phyloP scores from a whole-genome alignment of 2,113 vertebrate species.

The Protobothrops mucrosquamatus region DNA sequence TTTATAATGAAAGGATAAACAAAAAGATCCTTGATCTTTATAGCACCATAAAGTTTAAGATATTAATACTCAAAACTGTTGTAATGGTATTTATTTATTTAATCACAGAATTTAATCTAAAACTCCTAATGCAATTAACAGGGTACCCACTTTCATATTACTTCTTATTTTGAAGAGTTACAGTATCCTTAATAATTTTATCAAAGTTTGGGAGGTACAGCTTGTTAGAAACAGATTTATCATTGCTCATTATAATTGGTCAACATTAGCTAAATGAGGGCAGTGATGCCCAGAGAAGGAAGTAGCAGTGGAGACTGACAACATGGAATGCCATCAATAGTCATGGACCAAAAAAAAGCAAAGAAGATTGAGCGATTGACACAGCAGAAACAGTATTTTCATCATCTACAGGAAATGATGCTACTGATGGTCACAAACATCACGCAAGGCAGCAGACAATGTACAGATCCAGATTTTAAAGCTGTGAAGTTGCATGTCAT shows the following conservation, averaged over 20 bases:
- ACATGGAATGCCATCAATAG: background rate
- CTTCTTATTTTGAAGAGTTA: background rate
- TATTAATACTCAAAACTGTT: background rate
- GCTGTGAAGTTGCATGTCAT: background rate
- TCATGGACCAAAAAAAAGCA: background rate
- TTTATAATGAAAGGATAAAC: background rate
- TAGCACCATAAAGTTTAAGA: background rate
- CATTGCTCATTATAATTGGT: background rate
- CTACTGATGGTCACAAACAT: background rate
- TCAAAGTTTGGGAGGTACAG: background rate
- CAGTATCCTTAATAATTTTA: background rate
- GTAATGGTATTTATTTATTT: background rate
- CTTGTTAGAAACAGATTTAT: background rate
- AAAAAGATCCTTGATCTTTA: background rate
- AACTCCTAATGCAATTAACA: background rate
- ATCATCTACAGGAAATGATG: background rate
- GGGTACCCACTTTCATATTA: background rate
- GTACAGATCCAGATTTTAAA: background rate
- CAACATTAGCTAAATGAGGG: background rate
- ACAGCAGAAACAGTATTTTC: background rate
- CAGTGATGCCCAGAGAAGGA: background rate
- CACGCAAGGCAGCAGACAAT: background rate
- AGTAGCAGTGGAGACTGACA: background rate
- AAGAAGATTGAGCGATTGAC: background rate
- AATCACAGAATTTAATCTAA: background rate